phyloP scores from a whole-genome alignment of 2,888 invertebrate species.

The Diogma glabrata region DNA sequence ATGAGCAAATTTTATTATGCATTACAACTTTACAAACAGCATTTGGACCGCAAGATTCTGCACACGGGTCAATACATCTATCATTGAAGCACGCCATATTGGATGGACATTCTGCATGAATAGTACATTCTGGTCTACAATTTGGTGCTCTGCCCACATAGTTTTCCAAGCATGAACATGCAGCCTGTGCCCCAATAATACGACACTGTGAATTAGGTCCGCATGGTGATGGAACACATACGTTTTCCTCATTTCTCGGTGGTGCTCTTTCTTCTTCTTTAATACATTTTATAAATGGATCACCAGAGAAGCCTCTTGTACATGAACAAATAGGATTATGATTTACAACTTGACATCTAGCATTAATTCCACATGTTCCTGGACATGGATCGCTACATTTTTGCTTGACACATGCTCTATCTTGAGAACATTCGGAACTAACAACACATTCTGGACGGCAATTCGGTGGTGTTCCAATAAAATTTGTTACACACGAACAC shows the following conservation, averaged over 20 bases:
- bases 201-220: constrained; percentile 75
- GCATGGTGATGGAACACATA: constrained; percentile 71
- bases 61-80: constrained; percentile 73
- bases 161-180: constrained; percentile 69
- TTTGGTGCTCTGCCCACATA: constrained; percentile 77
- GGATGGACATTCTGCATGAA: constrained; percentile 68
- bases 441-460: constrained; percentile 55
- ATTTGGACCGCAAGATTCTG: constrained; percentile 64
- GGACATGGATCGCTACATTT: constrained; percentile 56
- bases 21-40: constrained; percentile 76
- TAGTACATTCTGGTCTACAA: constrained; percentile 73
- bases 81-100: constrained; percentile 71
- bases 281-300: constrained; percentile 47
- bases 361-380: constrained; percentile 51
- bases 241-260: constrained; percentile 42
- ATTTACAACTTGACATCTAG: constrained; percentile 53
- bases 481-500: constrained; percentile 49
- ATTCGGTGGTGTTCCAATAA: constrained; percentile 50
- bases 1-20: constrained; percentile 70
- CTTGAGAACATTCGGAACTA: constrained; percentile 53
- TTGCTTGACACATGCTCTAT: constrained; percentile 48
- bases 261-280: constrained; percentile 28
- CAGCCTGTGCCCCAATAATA: constrained; percentile 68
- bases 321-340: constrained; percentile 60
- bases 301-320: constrained; percentile 47